phyloP scores from a whole-genome alignment of 1,140 invertebrate genomes.

The Neuroterus valhalla region DNA sequence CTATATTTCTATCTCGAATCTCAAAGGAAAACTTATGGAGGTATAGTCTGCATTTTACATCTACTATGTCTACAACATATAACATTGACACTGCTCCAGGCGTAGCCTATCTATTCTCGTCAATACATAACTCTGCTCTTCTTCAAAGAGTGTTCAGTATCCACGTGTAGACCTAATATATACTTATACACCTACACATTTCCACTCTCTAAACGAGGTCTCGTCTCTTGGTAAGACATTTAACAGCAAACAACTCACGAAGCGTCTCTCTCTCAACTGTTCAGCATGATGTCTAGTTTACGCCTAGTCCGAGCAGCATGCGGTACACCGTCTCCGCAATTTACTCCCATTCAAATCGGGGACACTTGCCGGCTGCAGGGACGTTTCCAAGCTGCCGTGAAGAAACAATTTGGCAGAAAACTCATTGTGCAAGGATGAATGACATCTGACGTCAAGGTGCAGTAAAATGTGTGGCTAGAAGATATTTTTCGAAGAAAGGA shows the following conservation, averaged over 20 bases:
- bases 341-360: slow-evolving; percentile 20
- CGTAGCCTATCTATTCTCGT: not conserved
- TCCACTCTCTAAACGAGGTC: not conserved
- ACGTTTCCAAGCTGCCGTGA: slow-evolving; percentile 24
- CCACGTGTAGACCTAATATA: not conserved
- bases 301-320: slow-evolving; percentile 23
- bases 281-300: slow-evolving; percentile 13
- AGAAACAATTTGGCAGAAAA: slow-evolving; percentile 21
- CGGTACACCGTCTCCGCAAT: slow-evolving; percentile 11
- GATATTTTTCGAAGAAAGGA: slow-evolving; percentile 1
- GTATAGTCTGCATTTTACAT: too few species aligned
- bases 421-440: not conserved
- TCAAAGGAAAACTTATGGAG: too few species aligned
- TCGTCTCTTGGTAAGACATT: slow-evolving; percentile 17
- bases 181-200: not conserved
- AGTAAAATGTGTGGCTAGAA: not conserved
- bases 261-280: not conserved
- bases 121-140: slow-evolving; percentile 9
- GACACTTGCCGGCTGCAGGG: slow-evolving; percentile 15
- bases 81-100: slow-evolving; percentile 5
- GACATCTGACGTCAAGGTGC: not conserved
- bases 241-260: slow-evolving; percentile 8
- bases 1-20: too few species aligned
- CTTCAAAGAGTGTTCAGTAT: not conserved
- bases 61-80: not conserved